Conservation (phyloP, 1,140 invertebrate species). For the Mamestra configurata region DNA sequence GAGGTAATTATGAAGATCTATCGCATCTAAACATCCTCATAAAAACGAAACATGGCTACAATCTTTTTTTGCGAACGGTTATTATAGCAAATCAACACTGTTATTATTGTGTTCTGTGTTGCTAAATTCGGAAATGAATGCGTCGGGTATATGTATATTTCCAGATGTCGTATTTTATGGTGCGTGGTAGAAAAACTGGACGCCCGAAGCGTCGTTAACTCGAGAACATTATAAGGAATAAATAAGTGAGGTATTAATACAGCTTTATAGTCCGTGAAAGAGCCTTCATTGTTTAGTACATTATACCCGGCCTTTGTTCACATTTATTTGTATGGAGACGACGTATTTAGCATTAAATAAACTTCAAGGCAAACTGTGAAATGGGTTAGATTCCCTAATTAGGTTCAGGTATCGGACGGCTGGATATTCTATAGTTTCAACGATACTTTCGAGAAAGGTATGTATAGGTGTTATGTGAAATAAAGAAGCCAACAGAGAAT, state of each 20-base stretch:
- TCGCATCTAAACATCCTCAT: slow-evolving; percentile 42
- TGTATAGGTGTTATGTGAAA: background rate
- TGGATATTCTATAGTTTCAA: background rate
- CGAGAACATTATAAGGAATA: slow-evolving; percentile 86
- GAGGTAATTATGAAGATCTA: slow-evolving; percentile 48
- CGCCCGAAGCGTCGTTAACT: slow-evolving; percentile 82
- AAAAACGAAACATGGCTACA: slow-evolving; percentile 43
- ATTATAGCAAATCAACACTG: slow-evolving; percentile 69
- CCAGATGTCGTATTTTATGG: slow-evolving; percentile 83
- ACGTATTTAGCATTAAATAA: slow-evolving; percentile 68
- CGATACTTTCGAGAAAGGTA: background rate
- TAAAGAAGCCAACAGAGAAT: background rate
- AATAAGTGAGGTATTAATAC: slow-evolving; percentile 84
- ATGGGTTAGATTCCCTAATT: slow-evolving; percentile 48
- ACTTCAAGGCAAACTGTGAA: slow-evolving; percentile 62
- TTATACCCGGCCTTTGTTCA: slow-evolving; percentile 66
- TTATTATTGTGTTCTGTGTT: slow-evolving; percentile 67
- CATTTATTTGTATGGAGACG: slow-evolving; percentile 64
- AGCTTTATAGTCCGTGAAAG: slow-evolving; percentile 84
- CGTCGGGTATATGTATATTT: slow-evolving; percentile 71
- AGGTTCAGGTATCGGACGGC: slow-evolving; percentile 26
- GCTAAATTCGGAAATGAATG: slow-evolving; percentile 77
- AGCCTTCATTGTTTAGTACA: slow-evolving; percentile 76
- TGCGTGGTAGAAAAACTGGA: slow-evolving; percentile 81
- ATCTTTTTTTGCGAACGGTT: slow-evolving; percentile 43